Conservation (phyloP, 1,140 invertebrate species). For the Condylostylus longicornis region DNA sequence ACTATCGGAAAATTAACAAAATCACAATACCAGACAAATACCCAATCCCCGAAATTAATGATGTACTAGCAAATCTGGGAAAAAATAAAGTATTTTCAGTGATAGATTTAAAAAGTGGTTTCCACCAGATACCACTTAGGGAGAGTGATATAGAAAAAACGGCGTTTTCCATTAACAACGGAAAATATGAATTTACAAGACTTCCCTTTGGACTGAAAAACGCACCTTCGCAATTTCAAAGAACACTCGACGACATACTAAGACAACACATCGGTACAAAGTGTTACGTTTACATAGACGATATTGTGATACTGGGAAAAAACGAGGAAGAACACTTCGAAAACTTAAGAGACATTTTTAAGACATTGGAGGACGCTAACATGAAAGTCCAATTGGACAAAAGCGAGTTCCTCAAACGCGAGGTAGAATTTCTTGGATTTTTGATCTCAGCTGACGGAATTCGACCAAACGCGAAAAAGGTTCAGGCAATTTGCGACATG, state of each 20-base stretch:
- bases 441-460: neutral
- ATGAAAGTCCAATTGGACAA: neutral
- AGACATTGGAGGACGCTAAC: slow-evolving; percentile 5
- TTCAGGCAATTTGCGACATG: neutral
- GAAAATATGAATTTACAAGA: too few species aligned
- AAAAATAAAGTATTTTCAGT: slow-evolving; percentile 28
- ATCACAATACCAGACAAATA: slow-evolving; percentile 28
- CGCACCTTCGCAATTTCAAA: neutral
- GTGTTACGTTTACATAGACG: slow-evolving; percentile 19
- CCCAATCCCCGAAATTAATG: slow-evolving; percentile 35
- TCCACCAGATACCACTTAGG: slow-evolving; percentile 31
- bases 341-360: slow-evolving; percentile 12
- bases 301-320: slow-evolving; percentile 29
- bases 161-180: slow-evolving; percentile 22
- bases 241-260: neutral
- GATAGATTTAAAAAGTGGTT: slow-evolving; percentile 34
- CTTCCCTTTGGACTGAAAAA: neutral
- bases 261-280: neutral
- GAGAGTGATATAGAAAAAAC: slow-evolving; percentile 23
- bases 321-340: slow-evolving; percentile 26
- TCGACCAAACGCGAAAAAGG: neutral
- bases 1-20: slow-evolving; percentile 21
- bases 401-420: neutral
- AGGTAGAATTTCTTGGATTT: neutral
- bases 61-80: slow-evolving; percentile 31